phyloP scores from a whole-genome alignment of 2,113 vertebrate species.

The Ameiurus melas region DNA sequence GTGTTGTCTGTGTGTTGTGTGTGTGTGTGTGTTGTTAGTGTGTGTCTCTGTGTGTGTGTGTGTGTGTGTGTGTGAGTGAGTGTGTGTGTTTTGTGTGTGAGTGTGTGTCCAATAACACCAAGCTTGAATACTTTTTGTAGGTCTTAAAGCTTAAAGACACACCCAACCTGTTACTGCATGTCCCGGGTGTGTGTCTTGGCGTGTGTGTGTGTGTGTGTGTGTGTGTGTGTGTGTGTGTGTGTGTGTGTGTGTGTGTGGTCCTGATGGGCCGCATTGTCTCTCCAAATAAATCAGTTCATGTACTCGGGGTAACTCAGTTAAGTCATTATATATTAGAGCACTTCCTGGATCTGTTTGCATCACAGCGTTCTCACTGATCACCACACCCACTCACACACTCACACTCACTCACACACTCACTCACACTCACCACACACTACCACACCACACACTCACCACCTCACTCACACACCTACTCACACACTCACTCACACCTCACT shows the following conservation, averaged over 20 bases:
- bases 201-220: too few species aligned
- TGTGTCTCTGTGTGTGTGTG: background rate
- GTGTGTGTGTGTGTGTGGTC: background rate
- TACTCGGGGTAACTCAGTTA: background rate
- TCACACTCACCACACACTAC: background rate
- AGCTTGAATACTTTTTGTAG: background rate
- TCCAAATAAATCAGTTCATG: background rate
- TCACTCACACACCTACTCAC: too few species aligned
- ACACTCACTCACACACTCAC: background rate
- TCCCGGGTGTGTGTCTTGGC: background rate
- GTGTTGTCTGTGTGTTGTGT: too few species aligned
- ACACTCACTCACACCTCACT: background rate
- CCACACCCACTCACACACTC: background rate
- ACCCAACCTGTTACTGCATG: slow-evolving; percentile 11
- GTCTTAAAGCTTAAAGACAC: background rate
- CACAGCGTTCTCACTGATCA: background rate
- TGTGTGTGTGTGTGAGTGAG: background rate
- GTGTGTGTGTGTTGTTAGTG: background rate
- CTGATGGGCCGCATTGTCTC: background rate
- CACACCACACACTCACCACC: too few species aligned
- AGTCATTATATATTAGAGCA: background rate
- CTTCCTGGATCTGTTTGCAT: background rate
- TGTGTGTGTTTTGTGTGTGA: background rate
- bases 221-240: slow-evolving; percentile 1
- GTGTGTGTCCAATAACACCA: background rate